Evolutionary conservation across 2,888 invertebrate species (phyloP).

Genomic region (Agriopis aurantiaria): DNA sequence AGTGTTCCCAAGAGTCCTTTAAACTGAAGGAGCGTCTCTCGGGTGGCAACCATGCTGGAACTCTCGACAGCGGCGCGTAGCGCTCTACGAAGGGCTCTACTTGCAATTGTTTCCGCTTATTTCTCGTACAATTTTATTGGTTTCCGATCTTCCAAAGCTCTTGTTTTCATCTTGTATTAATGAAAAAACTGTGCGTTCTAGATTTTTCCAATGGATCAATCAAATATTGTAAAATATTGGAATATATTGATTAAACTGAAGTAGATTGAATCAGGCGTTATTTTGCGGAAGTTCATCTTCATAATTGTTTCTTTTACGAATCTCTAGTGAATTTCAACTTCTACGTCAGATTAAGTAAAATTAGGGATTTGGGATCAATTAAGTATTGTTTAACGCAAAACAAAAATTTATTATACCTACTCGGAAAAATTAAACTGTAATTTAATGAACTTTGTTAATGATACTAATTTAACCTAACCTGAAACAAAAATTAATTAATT

Average conservation of each 20-base stretch:
- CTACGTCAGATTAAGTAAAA: too few relatives aligned
- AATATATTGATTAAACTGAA: background rate
- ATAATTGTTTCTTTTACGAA: too few relatives aligned
- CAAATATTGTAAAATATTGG: conserved; percentile 18
- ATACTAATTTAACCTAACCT: too few relatives aligned
- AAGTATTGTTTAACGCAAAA: too few relatives aligned
- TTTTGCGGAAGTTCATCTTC: too few relatives aligned
- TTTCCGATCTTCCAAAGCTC: conserved; percentile 48
- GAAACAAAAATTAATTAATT: too few relatives aligned
- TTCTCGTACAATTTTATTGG: conserved; percentile 54
- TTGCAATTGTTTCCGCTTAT: conserved; percentile 53
- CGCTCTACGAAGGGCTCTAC: conserved; percentile 41
- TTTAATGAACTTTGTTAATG: too few relatives aligned
- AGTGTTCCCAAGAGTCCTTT: conserved; percentile 12
- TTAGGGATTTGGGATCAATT: too few relatives aligned
- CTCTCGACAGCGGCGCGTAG: conserved; percentile 16
- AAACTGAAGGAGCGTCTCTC: conserved; percentile 14
- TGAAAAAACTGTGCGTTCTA: conserved; percentile 34
- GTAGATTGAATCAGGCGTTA: too few relatives aligned
- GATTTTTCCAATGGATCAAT: conserved; percentile 32
- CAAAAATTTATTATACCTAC: too few relatives aligned
- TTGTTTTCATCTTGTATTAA: conserved; percentile 45
- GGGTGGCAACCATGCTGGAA: conserved; percentile 18
- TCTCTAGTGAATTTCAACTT: too few relatives aligned
- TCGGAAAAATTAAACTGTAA: too few relatives aligned